phyloP scores from a whole-genome alignment of 2,113 vertebrate species.

The Monopterus albus region DNA sequence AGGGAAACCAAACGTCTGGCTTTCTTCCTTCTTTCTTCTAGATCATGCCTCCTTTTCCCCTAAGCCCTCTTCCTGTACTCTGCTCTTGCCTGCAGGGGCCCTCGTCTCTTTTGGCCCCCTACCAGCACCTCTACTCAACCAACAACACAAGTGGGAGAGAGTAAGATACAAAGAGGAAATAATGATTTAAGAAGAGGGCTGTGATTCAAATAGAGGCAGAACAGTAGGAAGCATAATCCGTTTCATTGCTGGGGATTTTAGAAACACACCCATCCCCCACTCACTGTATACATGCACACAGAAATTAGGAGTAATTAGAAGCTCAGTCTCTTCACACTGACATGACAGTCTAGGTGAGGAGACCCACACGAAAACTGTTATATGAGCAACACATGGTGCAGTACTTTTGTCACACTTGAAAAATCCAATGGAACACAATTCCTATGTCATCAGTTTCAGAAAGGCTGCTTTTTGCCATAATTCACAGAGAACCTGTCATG shows the following conservation, averaged over 20 bases:
- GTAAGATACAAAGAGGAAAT: conserved; percentile 33
- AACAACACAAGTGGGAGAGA: conserved; percentile 20
- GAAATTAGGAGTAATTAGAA: conserved; percentile 48
- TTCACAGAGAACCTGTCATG: neutral
- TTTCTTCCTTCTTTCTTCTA: conserved; percentile 67
- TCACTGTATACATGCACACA: neutral
- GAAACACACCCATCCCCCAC: conserved; percentile 21
- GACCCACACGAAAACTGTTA: neutral
- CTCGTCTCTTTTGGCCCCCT: conserved; percentile 63
- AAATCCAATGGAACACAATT: neutral
- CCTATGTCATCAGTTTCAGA: neutral
- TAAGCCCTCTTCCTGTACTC: conserved; percentile 28
- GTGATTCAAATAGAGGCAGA: conserved; percentile 23
- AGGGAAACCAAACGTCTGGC: conserved; percentile 73
- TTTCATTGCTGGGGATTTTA: conserved; percentile 36
- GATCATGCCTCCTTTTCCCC: conserved; percentile 40
- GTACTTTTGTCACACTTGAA: neutral
- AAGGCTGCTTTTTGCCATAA: neutral
- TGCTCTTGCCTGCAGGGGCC: conserved; percentile 50
- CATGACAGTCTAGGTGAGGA: conserved; percentile 16
- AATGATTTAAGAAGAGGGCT: conserved; percentile 22
- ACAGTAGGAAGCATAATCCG: conserved; percentile 45
- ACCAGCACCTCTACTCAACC: conserved; percentile 57
- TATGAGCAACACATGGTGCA: neutral
- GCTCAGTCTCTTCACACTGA: conserved; percentile 19